phyloP scores from a whole-genome alignment of 2,888 invertebrate species.

The Drosophila greeni region DNA sequence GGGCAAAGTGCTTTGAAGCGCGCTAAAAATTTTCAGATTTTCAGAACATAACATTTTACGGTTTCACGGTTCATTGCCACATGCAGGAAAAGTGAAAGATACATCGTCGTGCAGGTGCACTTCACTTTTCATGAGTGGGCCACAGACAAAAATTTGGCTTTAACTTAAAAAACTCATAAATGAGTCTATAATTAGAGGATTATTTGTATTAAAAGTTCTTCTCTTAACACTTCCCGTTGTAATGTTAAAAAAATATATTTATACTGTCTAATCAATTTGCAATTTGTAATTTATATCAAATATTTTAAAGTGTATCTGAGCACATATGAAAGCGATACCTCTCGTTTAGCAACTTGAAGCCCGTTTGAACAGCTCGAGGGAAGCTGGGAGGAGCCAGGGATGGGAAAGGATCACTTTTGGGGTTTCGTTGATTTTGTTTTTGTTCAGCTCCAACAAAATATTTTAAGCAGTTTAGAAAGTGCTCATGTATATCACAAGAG shows the following conservation, averaged over 20 bases:
- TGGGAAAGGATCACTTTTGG: constrained; percentile 54
- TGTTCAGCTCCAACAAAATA: constrained; percentile 67
- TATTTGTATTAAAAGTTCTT: too few relatives aligned
- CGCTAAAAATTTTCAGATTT: constrained; percentile 75
- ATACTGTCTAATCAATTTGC: too few relatives aligned
- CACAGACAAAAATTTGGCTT: not conserved
- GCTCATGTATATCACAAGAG: constrained; percentile 36
- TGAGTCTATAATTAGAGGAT: not conserved
- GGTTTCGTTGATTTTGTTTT: constrained; percentile 53
- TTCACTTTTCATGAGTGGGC: constrained; percentile 7
- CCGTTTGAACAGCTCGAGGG: constrained; percentile 50
- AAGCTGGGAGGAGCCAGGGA: not conserved
- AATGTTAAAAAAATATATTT: not conserved
- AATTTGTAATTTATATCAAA: rapidly evolving
- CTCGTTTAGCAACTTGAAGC: constrained; percentile 55
- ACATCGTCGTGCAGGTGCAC: constrained; percentile 44
- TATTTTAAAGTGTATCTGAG: constrained; percentile 6
- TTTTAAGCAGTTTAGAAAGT: constrained; percentile 71
- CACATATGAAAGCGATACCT: constrained; percentile 30
- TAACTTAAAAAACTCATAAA: not conserved
- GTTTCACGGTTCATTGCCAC: constrained; percentile 75
- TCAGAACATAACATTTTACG: constrained; percentile 75
- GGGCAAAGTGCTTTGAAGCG: constrained; percentile 62
- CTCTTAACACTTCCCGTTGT: too few relatives aligned
- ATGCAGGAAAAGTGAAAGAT: constrained; percentile 72